Evolutionary conservation across 2,113 vertebrate genomes (phyloP).

Genomic region (Otis tarda): DNA sequence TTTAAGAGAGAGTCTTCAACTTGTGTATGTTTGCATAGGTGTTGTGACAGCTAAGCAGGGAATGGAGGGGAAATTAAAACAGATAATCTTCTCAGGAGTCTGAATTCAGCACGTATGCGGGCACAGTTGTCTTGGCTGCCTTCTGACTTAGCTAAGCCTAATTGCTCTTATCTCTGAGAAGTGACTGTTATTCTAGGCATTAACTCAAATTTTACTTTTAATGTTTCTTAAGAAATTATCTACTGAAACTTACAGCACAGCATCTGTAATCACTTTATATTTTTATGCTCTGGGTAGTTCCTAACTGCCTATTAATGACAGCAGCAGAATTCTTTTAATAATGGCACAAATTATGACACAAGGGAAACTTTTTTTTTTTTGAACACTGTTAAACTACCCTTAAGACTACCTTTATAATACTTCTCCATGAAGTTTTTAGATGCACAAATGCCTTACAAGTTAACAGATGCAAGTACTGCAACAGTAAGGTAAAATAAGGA

Average conservation of each 20-base stretch:
- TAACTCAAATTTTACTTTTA: neutral
- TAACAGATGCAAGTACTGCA: neutral
- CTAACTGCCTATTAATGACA: neutral
- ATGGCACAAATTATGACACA: neutral
- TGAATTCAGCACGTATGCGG: neutral
- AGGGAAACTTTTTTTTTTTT: neutral
- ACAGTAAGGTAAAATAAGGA: neutral
- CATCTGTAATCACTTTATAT: neutral
- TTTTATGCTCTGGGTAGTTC: neutral
- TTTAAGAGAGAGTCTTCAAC: neutral
- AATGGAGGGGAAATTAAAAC: neutral
- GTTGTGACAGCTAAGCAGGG: neutral
- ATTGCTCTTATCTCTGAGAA: neutral
- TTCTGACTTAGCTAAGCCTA: neutral
- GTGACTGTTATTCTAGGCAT: neutral
- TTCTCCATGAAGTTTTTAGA: neutral
- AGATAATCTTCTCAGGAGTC: neutral
- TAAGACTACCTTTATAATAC: neutral
- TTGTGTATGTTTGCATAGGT: neutral
- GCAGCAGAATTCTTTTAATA: neutral
- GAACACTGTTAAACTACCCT: neutral
- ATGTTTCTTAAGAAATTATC: neutral
- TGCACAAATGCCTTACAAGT: neutral
- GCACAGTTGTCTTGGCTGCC: neutral
- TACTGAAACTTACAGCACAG: neutral